A percentile compares a stretch with the other conserved stretches of the same genome.
Conservation (phyloP, 2,113 vertebrate species). For the Calidris pugnax region DNA sequence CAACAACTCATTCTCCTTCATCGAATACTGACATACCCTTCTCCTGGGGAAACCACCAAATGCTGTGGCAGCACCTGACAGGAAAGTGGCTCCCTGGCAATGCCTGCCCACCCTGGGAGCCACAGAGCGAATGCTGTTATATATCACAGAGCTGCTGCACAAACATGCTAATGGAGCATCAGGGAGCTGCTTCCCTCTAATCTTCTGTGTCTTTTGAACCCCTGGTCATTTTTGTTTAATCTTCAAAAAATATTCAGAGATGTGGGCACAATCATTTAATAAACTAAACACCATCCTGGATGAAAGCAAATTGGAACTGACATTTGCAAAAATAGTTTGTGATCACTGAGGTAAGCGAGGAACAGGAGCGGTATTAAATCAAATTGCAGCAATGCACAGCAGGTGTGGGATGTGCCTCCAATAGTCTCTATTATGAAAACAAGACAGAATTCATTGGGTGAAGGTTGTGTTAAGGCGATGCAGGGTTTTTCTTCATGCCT, state of each 20-base stretch:
- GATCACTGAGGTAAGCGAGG: neutral
- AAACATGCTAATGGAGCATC: neutral
- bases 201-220: neutral
- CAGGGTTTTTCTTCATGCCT: neutral
- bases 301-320: neutral
- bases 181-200: neutral
- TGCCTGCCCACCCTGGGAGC: neutral
- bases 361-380: neutral
- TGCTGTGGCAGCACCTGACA: neutral
- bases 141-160: neutral
- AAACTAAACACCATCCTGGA: neutral
- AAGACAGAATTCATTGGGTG: neutral
- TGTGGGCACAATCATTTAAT: neutral
- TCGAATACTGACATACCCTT: accelerated
- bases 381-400: neutral
- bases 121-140: accelerated
- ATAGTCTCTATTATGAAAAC: neutral
- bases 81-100: neutral
- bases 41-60: neutral
- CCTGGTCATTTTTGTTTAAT: neutral
- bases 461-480: neutral
- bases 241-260: neutral
- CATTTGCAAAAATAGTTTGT: neutral
- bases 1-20: neutral
- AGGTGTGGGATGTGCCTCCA: neutral